These are phyloP conservation scores for Pteromalus puparum DNA, from an alignment of 1,140 invertebrate genomes.

Conservation along the genomic window DNA sequence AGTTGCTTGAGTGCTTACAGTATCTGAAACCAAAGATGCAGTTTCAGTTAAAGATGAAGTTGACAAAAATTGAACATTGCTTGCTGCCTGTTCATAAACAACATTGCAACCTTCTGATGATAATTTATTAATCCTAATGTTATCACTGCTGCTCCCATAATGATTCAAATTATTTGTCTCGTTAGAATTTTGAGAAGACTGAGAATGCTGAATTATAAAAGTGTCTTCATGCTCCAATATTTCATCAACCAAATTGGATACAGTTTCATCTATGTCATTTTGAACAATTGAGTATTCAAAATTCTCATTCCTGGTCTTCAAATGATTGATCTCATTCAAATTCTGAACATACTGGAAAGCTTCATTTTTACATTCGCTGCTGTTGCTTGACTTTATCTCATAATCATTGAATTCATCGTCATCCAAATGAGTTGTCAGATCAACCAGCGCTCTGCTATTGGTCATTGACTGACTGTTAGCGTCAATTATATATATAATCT, in stretches of 20 bases:
- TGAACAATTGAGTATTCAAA: neutral
- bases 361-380: conserved; percentile 4
- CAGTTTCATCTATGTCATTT: neutral
- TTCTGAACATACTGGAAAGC: neutral
- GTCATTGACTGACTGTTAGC: neutral
- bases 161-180: neutral
- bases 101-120: neutral
- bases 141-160: neutral
- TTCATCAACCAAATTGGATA: conserved; percentile 9
- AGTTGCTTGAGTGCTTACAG: neutral
- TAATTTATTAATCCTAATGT: neutral
- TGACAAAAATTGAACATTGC: neutral
- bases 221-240: neutral
- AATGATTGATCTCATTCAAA: neutral
- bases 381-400: conserved; percentile 10
- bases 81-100: neutral
- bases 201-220: neutral
- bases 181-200: neutral
- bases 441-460: neutral
- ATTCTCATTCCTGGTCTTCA: neutral
- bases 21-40: neutral
- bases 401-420: conserved; percentile 49
- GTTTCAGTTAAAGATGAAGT: neutral
- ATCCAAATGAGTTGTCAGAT: conserved; percentile 43
- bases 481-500: conserved; percentile 36